phyloP scores from a whole-genome alignment of 1,140 invertebrate species.

The Onthophagus taurus region DNA sequence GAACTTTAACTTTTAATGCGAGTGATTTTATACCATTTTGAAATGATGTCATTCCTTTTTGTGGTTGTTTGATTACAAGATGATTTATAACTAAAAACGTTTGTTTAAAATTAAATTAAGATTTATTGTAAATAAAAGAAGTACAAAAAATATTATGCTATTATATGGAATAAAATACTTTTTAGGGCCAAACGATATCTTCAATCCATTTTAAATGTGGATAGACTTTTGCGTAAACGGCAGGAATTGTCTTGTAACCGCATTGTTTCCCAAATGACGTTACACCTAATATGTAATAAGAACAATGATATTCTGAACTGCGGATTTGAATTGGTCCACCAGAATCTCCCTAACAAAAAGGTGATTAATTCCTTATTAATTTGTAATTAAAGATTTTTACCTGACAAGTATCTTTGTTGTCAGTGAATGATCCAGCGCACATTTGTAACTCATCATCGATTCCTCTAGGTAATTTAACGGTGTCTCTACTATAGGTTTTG shows the following conservation, averaged over 20 bases:
- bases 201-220: conserved; percentile 5
- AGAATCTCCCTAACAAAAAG: conserved; percentile 5
- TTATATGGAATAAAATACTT: neutral
- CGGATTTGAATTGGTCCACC: conserved; percentile 6
- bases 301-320: no score
- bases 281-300: conserved; percentile 38
- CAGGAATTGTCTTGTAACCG: conserved; percentile 41
- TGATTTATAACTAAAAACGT: neutral
- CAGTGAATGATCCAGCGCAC: neutral
- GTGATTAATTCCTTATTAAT: neutral
- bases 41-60: neutral
- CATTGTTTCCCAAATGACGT: conserved; percentile 43
- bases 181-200: conserved; percentile 6
- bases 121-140: neutral
- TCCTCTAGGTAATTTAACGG: neutral
- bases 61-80: neutral
- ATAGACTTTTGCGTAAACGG: conserved; percentile 46
- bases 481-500: neutral
- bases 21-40: neutral
- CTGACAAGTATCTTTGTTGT: conserved; percentile 5
- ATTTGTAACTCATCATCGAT: conserved; percentile 4
- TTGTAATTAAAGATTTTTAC: conserved; percentile 4
- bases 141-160: neutral
- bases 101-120: neutral
- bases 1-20: neutral